Evolutionary conservation across 2,888 invertebrate species (phyloP).

Genomic region (Agrotis segetum): DNA sequence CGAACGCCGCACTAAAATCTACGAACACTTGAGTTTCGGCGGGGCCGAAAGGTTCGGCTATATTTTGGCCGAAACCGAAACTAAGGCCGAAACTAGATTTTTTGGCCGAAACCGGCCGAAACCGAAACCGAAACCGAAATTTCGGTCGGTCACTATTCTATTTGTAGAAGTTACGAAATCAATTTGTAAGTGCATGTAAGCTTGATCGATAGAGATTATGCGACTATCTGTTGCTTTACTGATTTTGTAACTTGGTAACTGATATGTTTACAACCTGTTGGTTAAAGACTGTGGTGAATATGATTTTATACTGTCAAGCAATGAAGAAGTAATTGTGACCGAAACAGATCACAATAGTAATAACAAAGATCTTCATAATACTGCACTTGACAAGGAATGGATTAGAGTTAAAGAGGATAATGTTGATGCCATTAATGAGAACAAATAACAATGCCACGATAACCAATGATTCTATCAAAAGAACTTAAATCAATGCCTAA

Average conservation of each 20-base stretch:
- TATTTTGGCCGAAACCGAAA: too few species aligned
- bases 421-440: not conserved
- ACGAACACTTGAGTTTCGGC: too few species aligned
- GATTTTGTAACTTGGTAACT: conserved; percentile 14
- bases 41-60: too few species aligned
- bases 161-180: conserved; percentile 71
- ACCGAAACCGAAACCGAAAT: too few species aligned
- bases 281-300: not conserved
- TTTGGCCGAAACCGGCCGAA: too few species aligned
- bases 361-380: too few species aligned
- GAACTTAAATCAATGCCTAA: not conserved
- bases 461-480: not conserved
- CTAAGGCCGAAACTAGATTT: too few species aligned
- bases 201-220: conserved; percentile 50
- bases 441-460: not conserved
- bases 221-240: conserved; percentile 29
- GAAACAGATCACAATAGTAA: not conserved
- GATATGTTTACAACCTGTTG: conserved; percentile 20
- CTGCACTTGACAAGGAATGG: not conserved
- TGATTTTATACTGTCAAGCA: not conserved
- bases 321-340: not conserved
- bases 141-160: too few species aligned
- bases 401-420: not conserved
- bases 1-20: too few species aligned
- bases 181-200: conserved; percentile 48